phyloP scores from a whole-genome alignment of 1,140 invertebrate species.

The Lysiphlebus fabarum region DNA sequence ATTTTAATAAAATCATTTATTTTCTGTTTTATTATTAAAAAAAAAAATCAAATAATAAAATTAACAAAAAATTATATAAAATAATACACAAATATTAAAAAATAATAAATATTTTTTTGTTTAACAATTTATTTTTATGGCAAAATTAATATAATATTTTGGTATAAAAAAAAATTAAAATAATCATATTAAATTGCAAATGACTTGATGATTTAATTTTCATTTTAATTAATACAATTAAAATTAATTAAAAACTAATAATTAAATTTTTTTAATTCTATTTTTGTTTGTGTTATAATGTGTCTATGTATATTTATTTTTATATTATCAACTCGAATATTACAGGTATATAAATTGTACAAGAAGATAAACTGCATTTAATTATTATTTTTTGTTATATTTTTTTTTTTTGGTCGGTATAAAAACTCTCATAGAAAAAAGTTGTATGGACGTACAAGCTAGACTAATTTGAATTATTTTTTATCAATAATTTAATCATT shows the following conservation, averaged over 20 bases:
- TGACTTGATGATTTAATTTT: not conserved
- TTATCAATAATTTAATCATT: no score
- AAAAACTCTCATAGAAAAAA: constrained; percentile 46
- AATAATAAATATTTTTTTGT: no score
- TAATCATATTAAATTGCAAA: not conserved
- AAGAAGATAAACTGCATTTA: not conserved
- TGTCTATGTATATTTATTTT: not conserved
- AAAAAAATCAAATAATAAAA: no score
- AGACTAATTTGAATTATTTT: constrained; percentile 20
- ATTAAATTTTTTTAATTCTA: not conserved
- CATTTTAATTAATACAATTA: not conserved
- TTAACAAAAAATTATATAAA: no score
- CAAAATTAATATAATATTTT: no score
- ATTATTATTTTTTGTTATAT: constrained; percentile 2
- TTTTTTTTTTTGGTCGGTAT: constrained; percentile 40
- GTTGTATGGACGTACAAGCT: constrained; percentile 39
- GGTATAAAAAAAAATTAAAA: not conserved
- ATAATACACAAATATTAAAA: no score
- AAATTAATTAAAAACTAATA: not conserved
- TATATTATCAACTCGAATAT: constrained; percentile 12
- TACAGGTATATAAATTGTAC: constrained; percentile 1
- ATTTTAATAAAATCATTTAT: no score
- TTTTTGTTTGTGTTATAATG: not conserved
- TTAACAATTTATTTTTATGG: no score
- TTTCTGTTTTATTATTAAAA: no score